Evolutionary conservation across 2,113 vertebrate species (phyloP).

Genomic region (Centrocercus urophasianus): DNA sequence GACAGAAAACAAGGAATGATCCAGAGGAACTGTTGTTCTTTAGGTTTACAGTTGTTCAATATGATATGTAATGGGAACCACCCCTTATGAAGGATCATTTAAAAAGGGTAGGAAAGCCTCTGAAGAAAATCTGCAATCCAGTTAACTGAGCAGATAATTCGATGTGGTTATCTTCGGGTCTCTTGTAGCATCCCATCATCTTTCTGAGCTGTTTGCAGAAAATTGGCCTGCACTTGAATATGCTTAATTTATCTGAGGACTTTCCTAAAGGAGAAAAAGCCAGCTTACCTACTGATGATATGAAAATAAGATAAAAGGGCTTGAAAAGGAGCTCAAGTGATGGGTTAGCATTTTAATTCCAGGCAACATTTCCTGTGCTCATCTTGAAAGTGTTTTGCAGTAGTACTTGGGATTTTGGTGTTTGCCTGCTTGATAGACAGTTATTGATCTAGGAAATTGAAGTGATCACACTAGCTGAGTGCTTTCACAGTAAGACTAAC

Average conservation of each 20-base stretch:
- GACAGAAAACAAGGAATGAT: neutral
- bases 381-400: neutral
- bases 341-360: neutral
- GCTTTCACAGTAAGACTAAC: neutral
- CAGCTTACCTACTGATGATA: neutral
- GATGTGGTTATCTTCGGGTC: neutral
- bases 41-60: neutral
- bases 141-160: neutral
- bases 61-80: neutral
- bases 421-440: neutral
- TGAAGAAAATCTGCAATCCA: neutral
- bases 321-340: neutral
- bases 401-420: neutral
- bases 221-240: neutral
- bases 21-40: neutral
- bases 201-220: neutral
- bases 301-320: neutral
- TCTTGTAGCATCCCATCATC: neutral
- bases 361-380: fast-evolving
- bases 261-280: neutral
- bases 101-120: neutral
- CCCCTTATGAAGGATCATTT: neutral
- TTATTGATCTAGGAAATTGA: neutral
- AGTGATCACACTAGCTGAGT: fast-evolving
- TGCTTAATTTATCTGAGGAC: neutral